Evolutionary conservation across 2,797 vertebrate species (phyloP).

Genomic region (Chelon auratus): DNA sequence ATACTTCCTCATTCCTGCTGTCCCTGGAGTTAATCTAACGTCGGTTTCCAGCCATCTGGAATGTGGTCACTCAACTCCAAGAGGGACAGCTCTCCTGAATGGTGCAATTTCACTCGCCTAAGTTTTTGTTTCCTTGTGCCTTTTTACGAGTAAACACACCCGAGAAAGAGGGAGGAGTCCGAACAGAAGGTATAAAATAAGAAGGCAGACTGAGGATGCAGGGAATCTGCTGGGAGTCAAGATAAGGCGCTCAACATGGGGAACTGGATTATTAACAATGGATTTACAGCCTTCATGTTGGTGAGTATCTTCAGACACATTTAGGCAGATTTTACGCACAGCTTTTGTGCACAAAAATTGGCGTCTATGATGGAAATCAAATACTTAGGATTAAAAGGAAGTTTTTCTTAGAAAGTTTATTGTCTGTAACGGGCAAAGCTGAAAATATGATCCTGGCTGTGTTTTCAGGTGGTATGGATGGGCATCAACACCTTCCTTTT

Average conservation of each 20-base stretch:
- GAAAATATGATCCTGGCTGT: background rate
- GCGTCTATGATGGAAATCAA: background rate
- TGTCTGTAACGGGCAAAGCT: background rate
- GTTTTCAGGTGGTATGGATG: conserved; percentile 89
- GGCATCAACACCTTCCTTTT: conserved; percentile 92
- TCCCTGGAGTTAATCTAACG: background rate
- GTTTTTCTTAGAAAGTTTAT: background rate
- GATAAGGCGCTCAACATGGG: conserved; percentile 77
- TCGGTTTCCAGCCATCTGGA: conserved; percentile 18
- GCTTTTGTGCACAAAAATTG: background rate
- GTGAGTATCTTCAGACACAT: conserved; percentile 75
- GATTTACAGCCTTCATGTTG: conserved; percentile 86
- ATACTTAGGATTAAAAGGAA: background rate
- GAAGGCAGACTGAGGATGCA: conserved; percentile 12
- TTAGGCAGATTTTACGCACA: background rate
- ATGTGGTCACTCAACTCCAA: conserved; percentile 37
- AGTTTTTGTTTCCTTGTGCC: conserved; percentile 13
- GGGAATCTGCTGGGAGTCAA: background rate
- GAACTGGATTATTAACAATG: conserved; percentile 90
- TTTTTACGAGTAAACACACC: background rate
- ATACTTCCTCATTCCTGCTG: conserved; percentile 29
- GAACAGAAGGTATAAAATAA: conserved; percentile 19
- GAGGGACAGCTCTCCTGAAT: conserved; percentile 2
- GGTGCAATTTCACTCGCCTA: background rate
- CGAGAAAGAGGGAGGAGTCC: conserved; percentile 64